These are phyloP conservation scores for Hymenochirus boettgeri DNA, from an alignment of 2,113 vertebrate genomes.

Conservation along the genomic window DNA sequence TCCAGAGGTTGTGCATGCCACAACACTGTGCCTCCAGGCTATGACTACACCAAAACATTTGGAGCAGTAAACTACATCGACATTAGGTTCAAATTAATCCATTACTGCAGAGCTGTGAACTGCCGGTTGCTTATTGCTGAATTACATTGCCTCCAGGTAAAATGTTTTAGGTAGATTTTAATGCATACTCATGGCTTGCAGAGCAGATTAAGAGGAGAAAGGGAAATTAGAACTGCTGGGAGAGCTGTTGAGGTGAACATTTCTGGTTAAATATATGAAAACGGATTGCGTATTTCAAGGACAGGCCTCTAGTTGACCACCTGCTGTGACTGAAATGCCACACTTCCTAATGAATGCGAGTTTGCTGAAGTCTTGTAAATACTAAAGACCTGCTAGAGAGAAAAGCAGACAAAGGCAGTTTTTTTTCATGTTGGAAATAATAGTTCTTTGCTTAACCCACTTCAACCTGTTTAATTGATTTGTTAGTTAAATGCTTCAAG, in stretches of 20 bases:
- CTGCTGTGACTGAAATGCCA: conserved; percentile 82
- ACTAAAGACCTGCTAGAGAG: conserved; percentile 68
- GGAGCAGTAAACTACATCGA: conserved; percentile 77
- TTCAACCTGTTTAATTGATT: conserved; percentile 48
- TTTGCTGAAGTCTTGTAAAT: conserved; percentile 83
- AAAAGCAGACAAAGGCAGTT: conserved; percentile 64
- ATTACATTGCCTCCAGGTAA: conserved; percentile 78
- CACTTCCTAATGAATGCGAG: conserved; percentile 75
- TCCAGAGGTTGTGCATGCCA: conserved; percentile 72
- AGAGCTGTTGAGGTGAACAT: conserved; percentile 67
- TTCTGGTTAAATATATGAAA: conserved; percentile 79
- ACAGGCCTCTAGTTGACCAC: conserved; percentile 71
- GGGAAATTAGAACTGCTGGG: conserved; percentile 80
- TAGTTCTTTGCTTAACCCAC: conserved; percentile 43
- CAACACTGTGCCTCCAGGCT: conserved; percentile 68
- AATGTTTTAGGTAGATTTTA: conserved; percentile 81
- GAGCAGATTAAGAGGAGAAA: conserved; percentile 78
- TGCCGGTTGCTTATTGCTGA: conserved; percentile 79
- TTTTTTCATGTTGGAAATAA: conserved; percentile 46
- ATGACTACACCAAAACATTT: conserved; percentile 82
- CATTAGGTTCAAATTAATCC: conserved; percentile 86
- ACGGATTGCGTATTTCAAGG: conserved; percentile 77
- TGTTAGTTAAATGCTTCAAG: conserved; percentile 40
- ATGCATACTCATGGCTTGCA: conserved; percentile 80
- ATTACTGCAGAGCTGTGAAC: conserved; percentile 80